Evolutionary conservation across 2,888 invertebrate species (phyloP).

Genomic region (Ormyrus rosae): DNA sequence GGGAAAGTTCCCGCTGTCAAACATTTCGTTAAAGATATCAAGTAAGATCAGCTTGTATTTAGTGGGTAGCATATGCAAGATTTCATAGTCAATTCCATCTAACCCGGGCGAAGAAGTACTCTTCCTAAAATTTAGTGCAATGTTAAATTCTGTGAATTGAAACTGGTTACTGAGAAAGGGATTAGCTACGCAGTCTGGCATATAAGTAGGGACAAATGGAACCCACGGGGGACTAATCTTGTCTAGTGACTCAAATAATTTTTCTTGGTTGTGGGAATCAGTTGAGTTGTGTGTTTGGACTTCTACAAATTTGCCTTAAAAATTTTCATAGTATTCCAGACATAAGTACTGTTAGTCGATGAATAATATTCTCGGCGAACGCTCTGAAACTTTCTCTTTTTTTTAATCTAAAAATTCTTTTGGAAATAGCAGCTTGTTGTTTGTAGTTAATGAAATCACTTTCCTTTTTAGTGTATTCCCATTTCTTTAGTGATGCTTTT

Average conservation of each 20-base stretch:
- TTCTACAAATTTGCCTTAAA: background rate
- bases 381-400: background rate
- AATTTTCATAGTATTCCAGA: background rate
- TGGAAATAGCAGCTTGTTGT: background rate
- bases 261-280: background rate
- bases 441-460: background rate
- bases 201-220: background rate
- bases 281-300: background rate
- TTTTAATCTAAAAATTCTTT: background rate
- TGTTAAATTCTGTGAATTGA: background rate
- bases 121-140: background rate
- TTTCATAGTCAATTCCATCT: background rate
- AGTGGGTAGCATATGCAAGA: background rate
- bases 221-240: background rate
- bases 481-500: background rate
- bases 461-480: background rate
- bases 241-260: background rate
- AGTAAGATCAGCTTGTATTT: background rate
- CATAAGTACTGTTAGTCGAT: background rate
- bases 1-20: background rate
- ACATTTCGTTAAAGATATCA: background rate
- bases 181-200: background rate
- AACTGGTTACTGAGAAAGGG: background rate
- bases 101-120: background rate
- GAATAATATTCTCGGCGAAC: background rate